phyloP scores from a whole-genome alignment of 2,888 invertebrate species.

The Pachliopta kotzebuea region DNA sequence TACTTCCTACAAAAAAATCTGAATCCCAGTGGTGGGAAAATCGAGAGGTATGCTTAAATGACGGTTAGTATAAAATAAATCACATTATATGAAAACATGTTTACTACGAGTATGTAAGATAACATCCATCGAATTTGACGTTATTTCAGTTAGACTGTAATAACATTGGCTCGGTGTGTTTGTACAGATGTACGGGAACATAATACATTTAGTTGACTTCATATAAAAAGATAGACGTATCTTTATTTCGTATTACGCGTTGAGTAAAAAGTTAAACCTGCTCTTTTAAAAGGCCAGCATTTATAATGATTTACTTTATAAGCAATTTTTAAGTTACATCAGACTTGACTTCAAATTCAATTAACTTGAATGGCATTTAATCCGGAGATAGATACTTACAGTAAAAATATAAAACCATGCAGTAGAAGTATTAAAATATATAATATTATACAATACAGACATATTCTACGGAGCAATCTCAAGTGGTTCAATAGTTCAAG shows the following conservation, averaged over 20 bases:
- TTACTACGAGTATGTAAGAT: background rate
- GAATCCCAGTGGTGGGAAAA: too few species aligned
- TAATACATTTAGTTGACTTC: conserved; percentile 1
- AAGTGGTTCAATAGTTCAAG: conserved; percentile 13
- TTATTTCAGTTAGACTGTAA: conserved; percentile 2
- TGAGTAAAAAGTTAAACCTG: background rate
- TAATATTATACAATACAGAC: too few species aligned
- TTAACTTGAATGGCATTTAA: too few species aligned
- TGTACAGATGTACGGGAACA: conserved; percentile 2
- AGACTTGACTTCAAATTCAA: too few species aligned
- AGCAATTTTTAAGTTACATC: too few species aligned
- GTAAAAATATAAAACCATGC: too few species aligned
- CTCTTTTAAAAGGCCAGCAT: background rate
- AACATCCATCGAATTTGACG: background rate
- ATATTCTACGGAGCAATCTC: conserved; percentile 9
- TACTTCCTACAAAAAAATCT: too few species aligned
- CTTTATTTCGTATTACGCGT: background rate
- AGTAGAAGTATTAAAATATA: too few species aligned
- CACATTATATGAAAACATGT: background rate
- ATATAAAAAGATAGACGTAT: background rate
- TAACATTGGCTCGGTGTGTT: background rate
- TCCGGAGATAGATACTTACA: too few species aligned
- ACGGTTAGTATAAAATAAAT: too few species aligned
- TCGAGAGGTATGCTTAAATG: too few species aligned
- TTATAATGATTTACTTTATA: background rate